These are phyloP conservation scores for Pseudococcus jackbeardsleyi DNA, from an alignment of 2,888 invertebrate genomes.

Conservation along the genomic window DNA sequence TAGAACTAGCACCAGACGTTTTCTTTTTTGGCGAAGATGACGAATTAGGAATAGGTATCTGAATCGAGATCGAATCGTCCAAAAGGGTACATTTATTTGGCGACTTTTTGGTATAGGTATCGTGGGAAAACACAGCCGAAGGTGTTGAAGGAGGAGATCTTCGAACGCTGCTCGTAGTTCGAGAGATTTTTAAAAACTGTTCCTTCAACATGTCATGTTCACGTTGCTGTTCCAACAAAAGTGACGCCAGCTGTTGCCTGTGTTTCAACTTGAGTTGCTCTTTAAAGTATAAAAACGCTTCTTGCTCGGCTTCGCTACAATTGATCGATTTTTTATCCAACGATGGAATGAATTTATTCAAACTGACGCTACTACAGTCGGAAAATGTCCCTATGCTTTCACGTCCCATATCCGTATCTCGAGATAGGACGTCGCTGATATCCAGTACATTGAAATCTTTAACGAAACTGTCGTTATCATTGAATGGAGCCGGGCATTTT, in stretches of 20 bases:
- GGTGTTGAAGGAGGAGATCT: background rate
- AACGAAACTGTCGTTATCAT: constrained; percentile 54
- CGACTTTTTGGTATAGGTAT: constrained; percentile 5
- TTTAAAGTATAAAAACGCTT: constrained; percentile 23
- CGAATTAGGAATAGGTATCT: constrained; percentile 9
- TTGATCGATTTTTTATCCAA: background rate
- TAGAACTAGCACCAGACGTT: background rate
- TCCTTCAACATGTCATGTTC: constrained; percentile 54
- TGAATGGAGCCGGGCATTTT: background rate
- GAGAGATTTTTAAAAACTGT: constrained; percentile 33
- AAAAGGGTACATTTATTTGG: background rate
- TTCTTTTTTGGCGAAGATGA: background rate
- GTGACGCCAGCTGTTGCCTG: constrained; percentile 19
- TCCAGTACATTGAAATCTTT: constrained; percentile 49
- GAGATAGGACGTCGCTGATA: background rate
- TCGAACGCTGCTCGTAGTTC: background rate
- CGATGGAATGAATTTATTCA: constrained; percentile 51
- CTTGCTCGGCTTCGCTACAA: constrained; percentile 21
- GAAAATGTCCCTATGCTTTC: constrained; percentile 54
- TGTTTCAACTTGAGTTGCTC: constrained; percentile 62
- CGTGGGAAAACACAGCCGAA: background rate
- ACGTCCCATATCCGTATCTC: background rate
- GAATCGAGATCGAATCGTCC: background rate
- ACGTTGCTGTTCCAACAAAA: constrained; percentile 56
- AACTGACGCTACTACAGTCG: constrained; percentile 61